phyloP scores from a whole-genome alignment of 2,888 invertebrate genomes.

The Agrochola macilenta region DNA sequence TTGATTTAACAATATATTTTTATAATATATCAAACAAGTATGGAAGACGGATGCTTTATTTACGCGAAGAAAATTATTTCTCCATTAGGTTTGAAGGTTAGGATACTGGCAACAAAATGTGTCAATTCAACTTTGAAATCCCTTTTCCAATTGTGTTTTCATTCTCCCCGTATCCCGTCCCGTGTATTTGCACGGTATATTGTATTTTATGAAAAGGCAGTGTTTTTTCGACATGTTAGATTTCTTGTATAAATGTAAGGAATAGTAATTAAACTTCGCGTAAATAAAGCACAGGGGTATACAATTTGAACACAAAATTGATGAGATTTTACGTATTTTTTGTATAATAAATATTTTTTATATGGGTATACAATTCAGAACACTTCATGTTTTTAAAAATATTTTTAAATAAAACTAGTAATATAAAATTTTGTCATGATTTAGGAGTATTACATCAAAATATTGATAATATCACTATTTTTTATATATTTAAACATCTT shows the following conservation, averaged over 20 bases:
- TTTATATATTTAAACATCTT: slow-evolving; percentile 35
- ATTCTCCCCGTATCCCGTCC: neutral
- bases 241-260: neutral
- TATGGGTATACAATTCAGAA: slow-evolving; percentile 24
- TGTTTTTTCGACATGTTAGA: too few species aligned
- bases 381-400: slow-evolving; percentile 1
- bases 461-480: slow-evolving; percentile 56
- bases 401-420: slow-evolving; percentile 7
- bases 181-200: neutral
- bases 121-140: too few species aligned
- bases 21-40: slow-evolving; percentile 19
- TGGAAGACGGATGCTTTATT: slow-evolving; percentile 62
- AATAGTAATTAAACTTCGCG: slow-evolving; percentile 21
- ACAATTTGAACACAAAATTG: slow-evolving; percentile 45
- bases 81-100: too few species aligned
- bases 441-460: slow-evolving; percentile 55
- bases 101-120: too few species aligned
- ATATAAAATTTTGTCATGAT: slow-evolving; percentile 49
- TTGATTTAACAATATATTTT: slow-evolving; percentile 43
- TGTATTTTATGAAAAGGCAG: neutral
- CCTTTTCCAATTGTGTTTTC: too few species aligned
- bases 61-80: slow-evolving; percentile 30
- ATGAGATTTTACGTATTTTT: slow-evolving; percentile 26
- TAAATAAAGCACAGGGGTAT: slow-evolving; percentile 51
- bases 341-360: slow-evolving; percentile 32